Conservation (phyloP, 2,888 invertebrate genomes). For the Parthenolecanium corni region DNA sequence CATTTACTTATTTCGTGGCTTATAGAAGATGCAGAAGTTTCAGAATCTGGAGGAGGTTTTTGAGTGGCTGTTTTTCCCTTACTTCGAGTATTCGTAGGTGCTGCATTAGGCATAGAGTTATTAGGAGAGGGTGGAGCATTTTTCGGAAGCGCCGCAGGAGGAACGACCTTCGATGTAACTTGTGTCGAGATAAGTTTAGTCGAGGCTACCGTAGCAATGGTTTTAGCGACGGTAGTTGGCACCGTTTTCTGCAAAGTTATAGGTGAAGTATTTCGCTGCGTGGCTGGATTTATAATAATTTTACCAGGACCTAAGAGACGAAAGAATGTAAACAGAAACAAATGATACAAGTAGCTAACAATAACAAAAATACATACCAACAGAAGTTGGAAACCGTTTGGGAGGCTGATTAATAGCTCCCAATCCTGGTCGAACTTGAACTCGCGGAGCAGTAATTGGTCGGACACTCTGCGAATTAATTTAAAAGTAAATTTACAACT, state of each 20-base stretch:
- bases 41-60: not conserved
- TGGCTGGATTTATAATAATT: not conserved
- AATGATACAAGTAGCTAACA: not conserved
- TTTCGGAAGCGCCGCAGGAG: not conserved
- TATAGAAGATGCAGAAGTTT: too few relatives aligned
- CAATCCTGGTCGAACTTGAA: slow-evolving; percentile 13
- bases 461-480: too few relatives aligned
- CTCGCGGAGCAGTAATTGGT: slow-evolving; percentile 11
- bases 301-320: not conserved
- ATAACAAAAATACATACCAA: slow-evolving; percentile 2
- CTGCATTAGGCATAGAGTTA: too few relatives aligned
- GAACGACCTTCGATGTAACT: not conserved
- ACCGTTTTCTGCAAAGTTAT: not conserved
- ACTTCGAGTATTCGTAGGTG: slow-evolving; percentile 7
- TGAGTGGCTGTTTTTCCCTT: slow-evolving; percentile 1
- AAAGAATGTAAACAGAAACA: not conserved
- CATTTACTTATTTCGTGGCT: too few relatives aligned
- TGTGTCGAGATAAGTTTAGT: not conserved
- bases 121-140: not conserved
- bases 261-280: not conserved
- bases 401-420: not conserved
- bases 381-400: not conserved
- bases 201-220: not conserved
- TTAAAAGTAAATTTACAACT: too few relatives aligned
- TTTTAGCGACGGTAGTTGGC: not conserved